These are phyloP conservation scores for Clusia tigrina DNA, from an alignment of 2,888 invertebrate genomes.

Conservation along the genomic window DNA sequence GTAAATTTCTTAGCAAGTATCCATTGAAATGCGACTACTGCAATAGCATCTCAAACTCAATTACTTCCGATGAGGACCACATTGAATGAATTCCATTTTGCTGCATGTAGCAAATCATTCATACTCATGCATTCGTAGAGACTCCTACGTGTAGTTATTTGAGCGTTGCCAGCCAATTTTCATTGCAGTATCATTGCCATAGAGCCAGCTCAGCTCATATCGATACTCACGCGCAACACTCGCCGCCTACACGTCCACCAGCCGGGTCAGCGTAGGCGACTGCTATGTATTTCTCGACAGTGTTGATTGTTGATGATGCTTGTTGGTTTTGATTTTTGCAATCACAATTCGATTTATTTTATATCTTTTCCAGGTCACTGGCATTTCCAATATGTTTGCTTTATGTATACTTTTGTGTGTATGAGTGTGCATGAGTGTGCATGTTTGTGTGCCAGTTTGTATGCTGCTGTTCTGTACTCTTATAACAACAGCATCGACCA, in stretches of 20 bases:
- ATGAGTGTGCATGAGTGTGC: constrained; percentile 9
- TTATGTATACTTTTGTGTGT: neutral
- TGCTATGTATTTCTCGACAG: neutral
- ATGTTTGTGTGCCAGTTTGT: neutral
- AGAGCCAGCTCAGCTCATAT: neutral
- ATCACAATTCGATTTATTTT: constrained; percentile 52
- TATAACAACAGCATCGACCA: constrained; percentile 2
- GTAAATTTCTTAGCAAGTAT: no score
- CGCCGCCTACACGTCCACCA: neutral
- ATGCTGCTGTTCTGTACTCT: neutral
- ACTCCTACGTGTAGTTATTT: no score
- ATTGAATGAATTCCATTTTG: no score
- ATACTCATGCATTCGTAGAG: no score
- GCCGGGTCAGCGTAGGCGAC: neutral
- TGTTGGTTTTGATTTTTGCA: constrained; percentile 50
- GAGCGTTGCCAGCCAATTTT: no score
- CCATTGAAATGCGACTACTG: no score
- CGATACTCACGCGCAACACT: neutral
- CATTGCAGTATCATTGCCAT: no score
- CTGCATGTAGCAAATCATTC: no score
- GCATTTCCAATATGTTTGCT: neutral
- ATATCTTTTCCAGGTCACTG: constrained; percentile 50
- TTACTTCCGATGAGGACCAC: no score
- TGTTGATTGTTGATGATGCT: constrained; percentile 8
- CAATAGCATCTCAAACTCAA: no score